These are phyloP conservation scores for Fulmarus glacialis DNA, from an alignment of 2,113 vertebrate genomes.

Conservation along the genomic window DNA sequence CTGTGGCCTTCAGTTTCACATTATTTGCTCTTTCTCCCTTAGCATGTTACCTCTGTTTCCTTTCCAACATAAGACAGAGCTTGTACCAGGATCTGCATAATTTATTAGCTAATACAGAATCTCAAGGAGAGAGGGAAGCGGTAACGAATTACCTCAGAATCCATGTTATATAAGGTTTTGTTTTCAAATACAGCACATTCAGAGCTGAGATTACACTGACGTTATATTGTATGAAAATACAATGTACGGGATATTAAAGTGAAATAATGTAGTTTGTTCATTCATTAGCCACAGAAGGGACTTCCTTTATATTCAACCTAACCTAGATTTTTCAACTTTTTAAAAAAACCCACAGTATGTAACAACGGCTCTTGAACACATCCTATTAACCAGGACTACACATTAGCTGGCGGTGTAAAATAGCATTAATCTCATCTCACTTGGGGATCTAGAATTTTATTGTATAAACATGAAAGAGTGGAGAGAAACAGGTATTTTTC, in stretches of 20 bases:
- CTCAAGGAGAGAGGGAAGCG: not conserved
- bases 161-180: not conserved
- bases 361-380: not conserved
- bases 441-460: not conserved
- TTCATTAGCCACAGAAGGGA: not conserved
- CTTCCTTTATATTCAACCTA: not conserved
- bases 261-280: not conserved
- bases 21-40: not conserved
- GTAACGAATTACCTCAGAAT: not conserved
- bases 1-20: not conserved
- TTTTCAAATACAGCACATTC: not conserved
- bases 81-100: not conserved
- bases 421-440: not conserved
- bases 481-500: not conserved
- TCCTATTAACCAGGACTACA: not conserved
- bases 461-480: not conserved
- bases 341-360: not conserved
- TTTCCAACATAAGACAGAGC: not conserved
- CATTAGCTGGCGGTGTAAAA: not conserved
- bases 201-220: not conserved
- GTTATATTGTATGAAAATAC: not conserved
- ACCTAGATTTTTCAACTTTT: not conserved
- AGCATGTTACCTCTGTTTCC: not conserved
- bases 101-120: not conserved
- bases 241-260: not conserved